phyloP scores from a whole-genome alignment of 23 tunicate species.

The Trididemnum miniatum region DNA sequence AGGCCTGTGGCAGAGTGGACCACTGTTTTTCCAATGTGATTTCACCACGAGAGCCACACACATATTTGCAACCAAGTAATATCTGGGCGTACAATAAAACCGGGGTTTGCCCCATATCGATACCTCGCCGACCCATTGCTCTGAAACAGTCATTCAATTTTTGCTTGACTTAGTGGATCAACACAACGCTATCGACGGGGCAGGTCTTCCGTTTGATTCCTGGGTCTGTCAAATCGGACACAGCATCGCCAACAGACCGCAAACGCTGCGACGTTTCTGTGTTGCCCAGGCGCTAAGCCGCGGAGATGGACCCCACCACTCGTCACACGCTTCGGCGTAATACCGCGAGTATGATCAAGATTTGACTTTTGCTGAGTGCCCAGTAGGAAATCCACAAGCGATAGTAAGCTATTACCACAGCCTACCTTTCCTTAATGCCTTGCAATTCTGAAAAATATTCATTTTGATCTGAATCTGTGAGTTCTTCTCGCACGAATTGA shows the following conservation, averaged over 20 bases:
- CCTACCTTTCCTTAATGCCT: constrained; percentile 32
- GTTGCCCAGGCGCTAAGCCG: too few species aligned
- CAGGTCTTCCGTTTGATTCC: too few species aligned
- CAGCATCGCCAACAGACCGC: too few species aligned
- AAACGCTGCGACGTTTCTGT: too few species aligned
- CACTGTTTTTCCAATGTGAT: constrained; percentile 88
- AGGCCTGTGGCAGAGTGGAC: constrained; percentile 54
- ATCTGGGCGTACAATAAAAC: constrained; percentile 75
- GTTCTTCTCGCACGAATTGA: constrained; percentile 34
- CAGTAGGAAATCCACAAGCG: too few species aligned
- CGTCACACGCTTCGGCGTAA: too few species aligned
- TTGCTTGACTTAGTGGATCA: not conserved
- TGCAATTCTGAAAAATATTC: constrained; percentile 32
- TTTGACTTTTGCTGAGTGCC: too few species aligned
- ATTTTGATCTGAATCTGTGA: constrained; percentile 27
- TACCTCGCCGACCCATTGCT: constrained; percentile 63
- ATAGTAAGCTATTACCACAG: too few species aligned
- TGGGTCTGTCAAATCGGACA: too few species aligned
- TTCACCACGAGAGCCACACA: constrained; percentile 63
- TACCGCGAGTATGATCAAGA: too few species aligned
- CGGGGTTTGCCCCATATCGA: constrained; percentile 75
- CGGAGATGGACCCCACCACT: too few species aligned
- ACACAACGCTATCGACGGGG: too few species aligned
- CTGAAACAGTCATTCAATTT: not conserved
- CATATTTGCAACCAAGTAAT: constrained; percentile 79